Evolutionary conservation across 2,888 invertebrate species (phyloP).

Genomic region (Callyntrura sp.): DNA sequence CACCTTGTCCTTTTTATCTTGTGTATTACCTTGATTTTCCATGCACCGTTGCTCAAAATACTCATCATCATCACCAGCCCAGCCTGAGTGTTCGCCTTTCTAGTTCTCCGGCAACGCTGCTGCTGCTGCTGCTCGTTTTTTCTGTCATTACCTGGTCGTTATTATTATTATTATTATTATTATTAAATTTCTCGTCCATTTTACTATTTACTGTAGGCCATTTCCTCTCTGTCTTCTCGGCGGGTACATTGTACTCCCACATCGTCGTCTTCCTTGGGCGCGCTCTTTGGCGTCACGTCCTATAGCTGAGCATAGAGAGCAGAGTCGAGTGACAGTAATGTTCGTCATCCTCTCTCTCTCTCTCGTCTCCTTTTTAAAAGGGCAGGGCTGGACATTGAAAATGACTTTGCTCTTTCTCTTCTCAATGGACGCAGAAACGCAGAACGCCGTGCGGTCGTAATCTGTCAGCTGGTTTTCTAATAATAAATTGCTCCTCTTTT

Average conservation of each 20-base stretch:
- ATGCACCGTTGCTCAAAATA: slow-evolving; percentile 69
- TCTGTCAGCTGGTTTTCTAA: background rate
- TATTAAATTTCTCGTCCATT: slow-evolving; percentile 35
- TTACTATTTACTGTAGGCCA: slow-evolving; percentile 52
- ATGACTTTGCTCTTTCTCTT: slow-evolving; percentile 50
- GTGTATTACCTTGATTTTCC: slow-evolving; percentile 54
- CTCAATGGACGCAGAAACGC: too few relatives aligned
- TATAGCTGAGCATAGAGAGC: too few relatives aligned
- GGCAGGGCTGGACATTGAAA: slow-evolving; percentile 66
- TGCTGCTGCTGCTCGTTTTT: too few relatives aligned
- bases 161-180: background rate
- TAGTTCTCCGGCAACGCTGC: too few relatives aligned
- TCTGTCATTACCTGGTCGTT: background rate
- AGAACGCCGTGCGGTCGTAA: too few relatives aligned
- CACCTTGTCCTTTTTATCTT: background rate
- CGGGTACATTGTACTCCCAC: background rate
- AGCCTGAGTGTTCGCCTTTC: too few relatives aligned
- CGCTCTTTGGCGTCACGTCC: too few relatives aligned
- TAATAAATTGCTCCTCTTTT: too few relatives aligned
- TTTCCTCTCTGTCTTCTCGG: slow-evolving; percentile 36
- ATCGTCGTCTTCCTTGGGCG: background rate
- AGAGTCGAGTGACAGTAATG: background rate
- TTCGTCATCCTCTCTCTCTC: slow-evolving; percentile 9
- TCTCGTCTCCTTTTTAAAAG: too few relatives aligned
- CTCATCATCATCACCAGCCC: slow-evolving; percentile 38